Conservation (phyloP, 2,888 invertebrate species). For the Rhagium mordax region DNA sequence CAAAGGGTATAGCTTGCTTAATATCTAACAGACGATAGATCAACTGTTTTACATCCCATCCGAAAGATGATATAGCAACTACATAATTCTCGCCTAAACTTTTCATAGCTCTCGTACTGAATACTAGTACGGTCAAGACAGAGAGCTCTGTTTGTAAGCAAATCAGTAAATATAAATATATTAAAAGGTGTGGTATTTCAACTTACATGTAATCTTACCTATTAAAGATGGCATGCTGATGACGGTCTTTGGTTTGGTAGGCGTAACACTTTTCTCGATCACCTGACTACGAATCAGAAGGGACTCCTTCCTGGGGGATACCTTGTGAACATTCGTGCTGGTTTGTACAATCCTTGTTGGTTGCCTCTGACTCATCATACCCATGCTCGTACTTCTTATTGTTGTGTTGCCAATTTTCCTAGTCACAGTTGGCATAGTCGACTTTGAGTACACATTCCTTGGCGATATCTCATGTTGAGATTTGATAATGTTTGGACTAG, state of each 20-base stretch:
- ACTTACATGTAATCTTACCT: constrained; percentile 44
- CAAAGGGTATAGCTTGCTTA: too few relatives aligned
- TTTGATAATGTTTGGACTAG: constrained; percentile 43
- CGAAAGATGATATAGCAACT: too few relatives aligned
- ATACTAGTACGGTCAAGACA: too few relatives aligned
- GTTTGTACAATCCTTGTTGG: constrained; percentile 43
- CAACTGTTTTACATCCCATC: too few relatives aligned
- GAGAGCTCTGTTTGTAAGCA: too few relatives aligned
- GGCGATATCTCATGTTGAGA: constrained; percentile 41
- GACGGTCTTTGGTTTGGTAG: constrained; percentile 54
- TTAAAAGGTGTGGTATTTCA: too few relatives aligned
- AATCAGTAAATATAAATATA: too few relatives aligned
- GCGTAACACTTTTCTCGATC: constrained; percentile 31
- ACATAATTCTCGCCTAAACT: too few relatives aligned
- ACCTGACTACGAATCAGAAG: constrained; percentile 36
- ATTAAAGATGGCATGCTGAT: constrained; percentile 65
- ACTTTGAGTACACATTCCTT: constrained; percentile 47
- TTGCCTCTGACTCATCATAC: constrained; percentile 2
- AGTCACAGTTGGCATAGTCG: constrained; percentile 37
- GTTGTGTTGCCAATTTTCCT: constrained; percentile 61
- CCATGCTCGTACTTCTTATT: constrained; percentile 44
- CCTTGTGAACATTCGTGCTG: constrained; percentile 27
- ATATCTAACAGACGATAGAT: too few relatives aligned
- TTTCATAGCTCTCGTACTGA: too few relatives aligned
- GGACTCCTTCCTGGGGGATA: constrained; percentile 36